Conservation (phyloP, 1,140 invertebrate species). For the Spodoptera litura region DNA sequence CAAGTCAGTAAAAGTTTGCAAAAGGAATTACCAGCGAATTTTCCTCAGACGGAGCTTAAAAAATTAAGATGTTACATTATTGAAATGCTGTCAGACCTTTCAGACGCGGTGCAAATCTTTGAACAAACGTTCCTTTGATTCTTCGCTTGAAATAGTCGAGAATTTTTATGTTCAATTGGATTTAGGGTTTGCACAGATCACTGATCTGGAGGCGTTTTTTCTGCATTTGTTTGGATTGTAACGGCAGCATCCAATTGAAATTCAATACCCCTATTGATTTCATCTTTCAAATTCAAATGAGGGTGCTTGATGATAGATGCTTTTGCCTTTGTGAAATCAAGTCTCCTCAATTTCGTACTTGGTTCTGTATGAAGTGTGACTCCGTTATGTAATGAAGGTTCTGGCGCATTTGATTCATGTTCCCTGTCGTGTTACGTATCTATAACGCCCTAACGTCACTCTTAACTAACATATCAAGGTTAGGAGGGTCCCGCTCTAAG, state of each 20-base stretch:
- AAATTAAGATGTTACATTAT: slow-evolving; percentile 25
- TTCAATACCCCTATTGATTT: not conserved
- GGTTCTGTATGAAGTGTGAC: not conserved
- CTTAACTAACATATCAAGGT: slow-evolving; percentile 43
- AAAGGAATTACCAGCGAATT: slow-evolving; percentile 13
- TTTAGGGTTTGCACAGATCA: slow-evolving; percentile 13
- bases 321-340: not conserved
- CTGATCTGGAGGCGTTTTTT: not conserved
- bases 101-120: slow-evolving; percentile 16
- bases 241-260: not conserved
- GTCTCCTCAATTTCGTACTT: not conserved
- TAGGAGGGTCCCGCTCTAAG: slow-evolving; percentile 33
- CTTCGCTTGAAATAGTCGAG: not conserved
- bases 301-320: slow-evolving; percentile 6
- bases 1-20: slow-evolving; percentile 13
- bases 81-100: slow-evolving; percentile 30
- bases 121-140: slow-evolving; percentile 23
- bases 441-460: slow-evolving; percentile 27
- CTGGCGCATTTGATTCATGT: slow-evolving; percentile 27
- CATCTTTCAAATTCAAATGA: not conserved
- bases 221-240: not conserved
- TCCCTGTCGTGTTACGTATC: slow-evolving; percentile 25
- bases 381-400: slow-evolving; percentile 26
- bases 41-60: slow-evolving; percentile 20
- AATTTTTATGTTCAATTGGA: slow-evolving; percentile 4